These are phyloP conservation scores for Pyrocephalus nanus DNA, from an alignment of 2,797 vertebrate genomes.

Conservation along the genomic window DNA sequence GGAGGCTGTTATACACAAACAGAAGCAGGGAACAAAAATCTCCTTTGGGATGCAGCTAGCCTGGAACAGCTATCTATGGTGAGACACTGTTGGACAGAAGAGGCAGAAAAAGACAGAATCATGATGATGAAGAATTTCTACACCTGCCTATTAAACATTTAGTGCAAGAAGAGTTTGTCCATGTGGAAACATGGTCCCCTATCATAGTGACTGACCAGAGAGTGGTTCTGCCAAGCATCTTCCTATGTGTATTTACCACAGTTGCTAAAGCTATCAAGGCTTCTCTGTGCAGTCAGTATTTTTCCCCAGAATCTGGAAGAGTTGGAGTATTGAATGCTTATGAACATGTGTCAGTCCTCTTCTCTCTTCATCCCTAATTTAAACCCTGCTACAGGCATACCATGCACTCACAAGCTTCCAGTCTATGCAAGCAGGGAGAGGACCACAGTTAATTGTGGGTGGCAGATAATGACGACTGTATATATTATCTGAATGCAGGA, in stretches of 20 bases:
- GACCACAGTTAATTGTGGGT: neutral
- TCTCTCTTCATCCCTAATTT: neutral
- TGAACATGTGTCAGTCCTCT: neutral
- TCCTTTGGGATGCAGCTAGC: conserved; percentile 11
- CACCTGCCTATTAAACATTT: neutral
- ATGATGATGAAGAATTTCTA: neutral
- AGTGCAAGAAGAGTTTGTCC: neutral
- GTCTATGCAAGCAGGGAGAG: neutral
- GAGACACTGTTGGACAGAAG: neutral
- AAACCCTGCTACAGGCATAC: neutral
- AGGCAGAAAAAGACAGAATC: neutral
- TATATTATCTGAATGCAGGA: neutral
- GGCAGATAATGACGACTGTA: neutral
- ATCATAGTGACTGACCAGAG: neutral
- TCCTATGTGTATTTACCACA: neutral
- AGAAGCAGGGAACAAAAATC: conserved; percentile 37
- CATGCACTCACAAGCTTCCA: neutral
- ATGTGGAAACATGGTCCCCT: neutral
- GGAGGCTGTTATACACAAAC: conserved; percentile 31
- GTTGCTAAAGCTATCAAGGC: neutral
- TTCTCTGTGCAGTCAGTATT: neutral
- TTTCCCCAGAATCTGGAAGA: neutral
- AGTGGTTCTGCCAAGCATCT: neutral
- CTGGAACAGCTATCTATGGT: neutral
- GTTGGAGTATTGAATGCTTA: neutral